Percentiles rank a stretch among this genome's conserved stretches.
phyloP scores from a whole-genome alignment of 1,140 invertebrate genomes.

The Branchinecta lindahli region DNA sequence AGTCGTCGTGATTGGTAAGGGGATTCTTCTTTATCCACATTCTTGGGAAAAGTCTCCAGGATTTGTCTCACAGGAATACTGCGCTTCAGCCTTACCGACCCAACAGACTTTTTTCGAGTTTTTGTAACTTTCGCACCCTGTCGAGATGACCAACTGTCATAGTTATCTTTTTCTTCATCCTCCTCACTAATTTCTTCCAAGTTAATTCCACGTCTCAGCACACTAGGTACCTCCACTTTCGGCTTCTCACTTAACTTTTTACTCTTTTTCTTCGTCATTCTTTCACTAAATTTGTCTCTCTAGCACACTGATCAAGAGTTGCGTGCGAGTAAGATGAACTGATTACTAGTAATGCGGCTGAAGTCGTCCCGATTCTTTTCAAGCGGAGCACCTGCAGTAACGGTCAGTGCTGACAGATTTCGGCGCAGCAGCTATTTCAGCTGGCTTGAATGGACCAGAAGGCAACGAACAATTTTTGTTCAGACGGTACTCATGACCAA shows the following conservation, averaged over 20 bases:
- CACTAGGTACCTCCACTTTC: neutral
- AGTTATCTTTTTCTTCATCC: neutral
- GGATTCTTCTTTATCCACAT: slow-evolving; percentile 21
- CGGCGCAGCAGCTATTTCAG: too few relatives aligned
- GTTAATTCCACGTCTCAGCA: neutral
- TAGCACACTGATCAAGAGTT: too few relatives aligned
- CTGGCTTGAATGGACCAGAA: too few relatives aligned
- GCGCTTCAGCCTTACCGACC: neutral
- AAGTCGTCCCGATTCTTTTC: too few relatives aligned
- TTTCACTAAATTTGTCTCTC: too few relatives aligned
- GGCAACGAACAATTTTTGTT: too few relatives aligned
- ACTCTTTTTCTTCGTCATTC: too few relatives aligned
- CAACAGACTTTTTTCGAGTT: neutral
- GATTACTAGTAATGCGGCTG: too few relatives aligned
- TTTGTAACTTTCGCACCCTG: neutral
- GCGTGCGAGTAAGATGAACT: too few relatives aligned
- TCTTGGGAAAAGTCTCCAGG: neutral
- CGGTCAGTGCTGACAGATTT: too few relatives aligned
- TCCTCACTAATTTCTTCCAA: neutral
- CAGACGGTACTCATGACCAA: too few relatives aligned
- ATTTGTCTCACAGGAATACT: neutral
- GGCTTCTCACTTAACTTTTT: neutral
- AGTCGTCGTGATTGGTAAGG: slow-evolving; percentile 25
- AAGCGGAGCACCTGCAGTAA: too few relatives aligned
- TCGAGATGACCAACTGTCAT: slow-evolving; percentile 5